Conservation (phyloP, 92 coral and sea anemone genomes). For the Palythoa caribaeorum region DNA sequence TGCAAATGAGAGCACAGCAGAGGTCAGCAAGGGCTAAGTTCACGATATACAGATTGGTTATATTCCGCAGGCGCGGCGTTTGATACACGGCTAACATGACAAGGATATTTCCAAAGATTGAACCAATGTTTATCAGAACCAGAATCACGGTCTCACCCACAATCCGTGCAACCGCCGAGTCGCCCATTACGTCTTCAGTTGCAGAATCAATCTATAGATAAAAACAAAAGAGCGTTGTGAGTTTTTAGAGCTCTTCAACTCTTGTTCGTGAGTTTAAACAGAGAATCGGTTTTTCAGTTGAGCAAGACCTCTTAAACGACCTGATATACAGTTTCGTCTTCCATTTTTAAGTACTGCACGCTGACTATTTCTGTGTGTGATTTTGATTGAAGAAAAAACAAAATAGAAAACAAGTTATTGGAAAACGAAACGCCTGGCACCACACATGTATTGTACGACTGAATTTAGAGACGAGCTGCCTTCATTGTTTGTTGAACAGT, state of each 20-base stretch:
- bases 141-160: conserved; percentile 17
- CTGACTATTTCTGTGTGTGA: no score
- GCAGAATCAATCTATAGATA: background rate
- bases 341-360: no score
- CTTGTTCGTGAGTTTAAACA: background rate
- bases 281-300: background rate
- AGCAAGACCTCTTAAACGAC: background rate
- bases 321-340: no score
- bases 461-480: no score
- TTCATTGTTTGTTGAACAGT: no score
- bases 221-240: background rate
- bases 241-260: background rate
- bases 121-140: conserved; percentile 22
- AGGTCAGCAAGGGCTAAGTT: conserved; percentile 44
- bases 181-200: conserved; percentile 19
- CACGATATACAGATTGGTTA: conserved; percentile 25
- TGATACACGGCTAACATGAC: conserved; percentile 29
- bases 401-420: no score
- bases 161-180: background rate
- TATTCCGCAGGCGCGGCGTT: conserved; percentile 33
- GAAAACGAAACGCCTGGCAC: no score
- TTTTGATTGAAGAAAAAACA: no score
- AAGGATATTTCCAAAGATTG: conserved; percentile 39
- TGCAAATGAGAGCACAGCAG: conserved; percentile 37
- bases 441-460: no score